Evolutionary conservation across 2,888 invertebrate species (phyloP).

Genomic region (Arrhopalites spinosus): DNA sequence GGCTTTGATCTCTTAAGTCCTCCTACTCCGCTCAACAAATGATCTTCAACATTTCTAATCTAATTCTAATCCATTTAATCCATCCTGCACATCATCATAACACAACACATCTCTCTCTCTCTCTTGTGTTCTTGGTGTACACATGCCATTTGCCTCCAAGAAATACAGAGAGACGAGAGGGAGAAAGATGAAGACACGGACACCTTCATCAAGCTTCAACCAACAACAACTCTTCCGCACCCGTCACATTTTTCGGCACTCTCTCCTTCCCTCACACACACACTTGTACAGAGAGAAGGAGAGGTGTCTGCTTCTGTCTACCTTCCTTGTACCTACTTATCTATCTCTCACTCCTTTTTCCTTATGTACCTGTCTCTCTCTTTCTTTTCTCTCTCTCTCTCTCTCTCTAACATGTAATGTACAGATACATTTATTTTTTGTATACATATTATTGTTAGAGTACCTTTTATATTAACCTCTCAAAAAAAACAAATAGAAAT

Average conservation of each 20-base stretch:
- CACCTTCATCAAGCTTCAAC: constrained; percentile 32
- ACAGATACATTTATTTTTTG: too few species aligned
- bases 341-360: constrained; percentile 31
- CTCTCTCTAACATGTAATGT: background rate
- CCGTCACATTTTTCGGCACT: constrained; percentile 32
- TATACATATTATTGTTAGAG: background rate
- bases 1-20: constrained; percentile 50
- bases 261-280: background rate
- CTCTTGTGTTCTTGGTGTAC: background rate
- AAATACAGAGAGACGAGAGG: constrained; percentile 12
- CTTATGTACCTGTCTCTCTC: too few species aligned
- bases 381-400: constrained; percentile 39
- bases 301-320: constrained; percentile 36
- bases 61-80: constrained; percentile 40
- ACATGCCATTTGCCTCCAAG: constrained; percentile 6
- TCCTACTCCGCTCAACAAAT: constrained; percentile 40
- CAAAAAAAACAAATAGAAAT: background rate
- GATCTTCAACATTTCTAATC: constrained; percentile 43
- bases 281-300: background rate
- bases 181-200: constrained; percentile 19
- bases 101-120: constrained; percentile 22
- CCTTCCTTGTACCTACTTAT: constrained; percentile 37
- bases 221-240: constrained; percentile 35
- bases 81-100: constrained; percentile 33
- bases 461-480: background rate